Evolutionary conservation across 2,888 invertebrate species (phyloP).

Genomic region (Lamellibrachia columna): DNA sequence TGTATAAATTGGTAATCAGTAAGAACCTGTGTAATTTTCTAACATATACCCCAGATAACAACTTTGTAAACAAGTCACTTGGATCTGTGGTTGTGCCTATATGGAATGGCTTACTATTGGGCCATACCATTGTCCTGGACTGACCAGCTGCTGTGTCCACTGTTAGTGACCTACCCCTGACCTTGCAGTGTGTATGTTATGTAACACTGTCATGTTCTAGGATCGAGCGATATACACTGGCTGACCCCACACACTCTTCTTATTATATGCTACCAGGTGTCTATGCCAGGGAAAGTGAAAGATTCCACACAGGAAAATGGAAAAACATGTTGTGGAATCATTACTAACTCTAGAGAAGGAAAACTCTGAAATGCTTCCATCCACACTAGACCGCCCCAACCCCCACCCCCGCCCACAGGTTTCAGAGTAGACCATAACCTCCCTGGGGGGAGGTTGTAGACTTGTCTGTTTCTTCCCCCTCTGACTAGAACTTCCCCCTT

Average conservation of each 20-base stretch:
- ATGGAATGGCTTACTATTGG: not conserved
- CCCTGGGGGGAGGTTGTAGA: too few relatives aligned
- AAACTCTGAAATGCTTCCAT: too few relatives aligned
- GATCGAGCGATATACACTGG: not conserved
- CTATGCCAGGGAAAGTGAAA: too few relatives aligned
- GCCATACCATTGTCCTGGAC: not conserved
- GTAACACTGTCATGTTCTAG: not conserved
- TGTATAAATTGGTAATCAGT: too few relatives aligned
- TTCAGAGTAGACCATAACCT: too few relatives aligned
- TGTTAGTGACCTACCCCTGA: not conserved
- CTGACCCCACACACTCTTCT: not conserved
- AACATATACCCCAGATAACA: not conserved
- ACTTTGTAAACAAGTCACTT: not conserved
- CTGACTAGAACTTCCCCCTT: too few relatives aligned
- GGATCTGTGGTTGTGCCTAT: not conserved
- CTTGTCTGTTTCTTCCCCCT: too few relatives aligned
- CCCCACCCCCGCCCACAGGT: too few relatives aligned
- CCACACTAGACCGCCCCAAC: too few relatives aligned
- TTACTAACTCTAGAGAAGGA: too few relatives aligned
- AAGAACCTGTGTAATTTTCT: not conserved
- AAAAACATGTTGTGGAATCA: too few relatives aligned
- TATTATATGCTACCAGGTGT: not conserved
- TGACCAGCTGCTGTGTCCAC: conserved; percentile 12
- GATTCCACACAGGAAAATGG: too few relatives aligned
- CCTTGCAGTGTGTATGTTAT: not conserved